Evolutionary conservation across 2,797 vertebrate species (phyloP).

Genomic region (Typhlichthys eigenmanni): DNA sequence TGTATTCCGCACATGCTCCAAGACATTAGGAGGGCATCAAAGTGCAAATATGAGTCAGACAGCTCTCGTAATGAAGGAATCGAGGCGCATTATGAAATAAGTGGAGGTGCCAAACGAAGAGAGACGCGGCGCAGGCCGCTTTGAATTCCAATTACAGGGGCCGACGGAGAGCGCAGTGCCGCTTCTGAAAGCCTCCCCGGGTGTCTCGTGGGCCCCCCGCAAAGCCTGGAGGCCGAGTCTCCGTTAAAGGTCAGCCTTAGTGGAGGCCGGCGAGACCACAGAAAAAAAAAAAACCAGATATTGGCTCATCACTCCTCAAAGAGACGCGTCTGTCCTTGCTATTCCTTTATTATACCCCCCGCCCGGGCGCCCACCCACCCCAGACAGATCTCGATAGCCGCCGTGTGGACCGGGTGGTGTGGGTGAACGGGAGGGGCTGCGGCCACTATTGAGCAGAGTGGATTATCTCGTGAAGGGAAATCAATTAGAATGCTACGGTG

Average conservation of each 20-base stretch:
- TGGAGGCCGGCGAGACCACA: constrained; percentile 77
- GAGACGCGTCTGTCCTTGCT: constrained; percentile 85
- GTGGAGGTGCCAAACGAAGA: constrained; percentile 90
- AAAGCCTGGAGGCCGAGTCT: constrained; percentile 53
- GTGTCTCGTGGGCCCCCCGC: constrained; percentile 56
- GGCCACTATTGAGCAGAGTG: constrained; percentile 85
- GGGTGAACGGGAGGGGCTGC: constrained; percentile 87
- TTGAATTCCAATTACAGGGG: constrained; percentile 90
- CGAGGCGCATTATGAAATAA: constrained; percentile 89
- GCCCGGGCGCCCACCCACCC: background rate
- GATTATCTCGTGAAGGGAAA: constrained; percentile 98
- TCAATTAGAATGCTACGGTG: constrained; percentile 98
- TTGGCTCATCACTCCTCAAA: constrained; percentile 78
- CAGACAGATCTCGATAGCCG: constrained; percentile 47
- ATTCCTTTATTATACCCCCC: constrained; percentile 79
- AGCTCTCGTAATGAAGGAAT: constrained; percentile 94
- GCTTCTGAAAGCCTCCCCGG: constrained; percentile 78
- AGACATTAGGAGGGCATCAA: constrained; percentile 93
- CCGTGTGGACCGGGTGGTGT: constrained; percentile 82
- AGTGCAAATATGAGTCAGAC: constrained; percentile 95
- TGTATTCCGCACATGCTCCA: constrained; percentile 83
- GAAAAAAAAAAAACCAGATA: constrained; percentile 76
- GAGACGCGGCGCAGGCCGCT: constrained; percentile 83
- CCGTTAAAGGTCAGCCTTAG: constrained; percentile 82
- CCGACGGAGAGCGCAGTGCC: constrained; percentile 66